These are phyloP conservation scores for Elysia chlorotica DNA, from an alignment of 1,140 invertebrate genomes.

Conservation along the genomic window DNA sequence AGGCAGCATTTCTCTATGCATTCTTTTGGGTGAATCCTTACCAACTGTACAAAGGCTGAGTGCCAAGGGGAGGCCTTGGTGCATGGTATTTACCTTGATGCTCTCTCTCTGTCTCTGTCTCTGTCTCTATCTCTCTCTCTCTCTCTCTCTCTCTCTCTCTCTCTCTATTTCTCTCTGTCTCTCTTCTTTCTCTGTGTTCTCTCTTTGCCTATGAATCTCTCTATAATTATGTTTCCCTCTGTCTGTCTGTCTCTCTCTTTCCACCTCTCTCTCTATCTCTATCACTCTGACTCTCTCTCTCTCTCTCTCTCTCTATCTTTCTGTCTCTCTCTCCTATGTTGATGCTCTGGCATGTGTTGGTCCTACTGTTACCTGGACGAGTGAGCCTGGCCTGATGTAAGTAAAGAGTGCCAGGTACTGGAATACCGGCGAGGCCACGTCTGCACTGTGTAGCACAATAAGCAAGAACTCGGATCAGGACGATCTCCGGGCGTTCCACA, in stretches of 20 bases:
- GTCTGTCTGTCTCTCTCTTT: background rate
- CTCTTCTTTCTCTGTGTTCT: background rate
- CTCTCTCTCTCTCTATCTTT: background rate
- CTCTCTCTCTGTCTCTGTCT: conserved; percentile 5
- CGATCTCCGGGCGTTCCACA: too few relatives aligned
- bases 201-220: background rate
- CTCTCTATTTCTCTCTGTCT: background rate
- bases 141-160: conserved; percentile 17
- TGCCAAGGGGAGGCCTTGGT: too few relatives aligned
- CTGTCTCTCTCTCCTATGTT: background rate
- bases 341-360: too few relatives aligned
- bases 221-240: background rate
- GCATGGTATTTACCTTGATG: background rate
- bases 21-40: background rate
- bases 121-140: conserved; percentile 27
- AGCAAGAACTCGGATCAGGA: too few relatives aligned
- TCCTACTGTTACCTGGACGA: too few relatives aligned
- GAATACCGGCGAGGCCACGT: too few relatives aligned
- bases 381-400: too few relatives aligned
- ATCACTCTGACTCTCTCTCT: background rate
- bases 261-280: conserved; percentile 1
- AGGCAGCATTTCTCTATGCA: background rate
- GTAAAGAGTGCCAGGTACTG: too few relatives aligned
- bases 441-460: too few relatives aligned
- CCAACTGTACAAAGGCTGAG: too few relatives aligned